A percentile compares a stretch with the other conserved stretches of the same genome.
These are phyloP conservation scores for Lordiphosa collinella DNA, from an alignment of 1,140 invertebrate genomes.

Conservation along the genomic window DNA sequence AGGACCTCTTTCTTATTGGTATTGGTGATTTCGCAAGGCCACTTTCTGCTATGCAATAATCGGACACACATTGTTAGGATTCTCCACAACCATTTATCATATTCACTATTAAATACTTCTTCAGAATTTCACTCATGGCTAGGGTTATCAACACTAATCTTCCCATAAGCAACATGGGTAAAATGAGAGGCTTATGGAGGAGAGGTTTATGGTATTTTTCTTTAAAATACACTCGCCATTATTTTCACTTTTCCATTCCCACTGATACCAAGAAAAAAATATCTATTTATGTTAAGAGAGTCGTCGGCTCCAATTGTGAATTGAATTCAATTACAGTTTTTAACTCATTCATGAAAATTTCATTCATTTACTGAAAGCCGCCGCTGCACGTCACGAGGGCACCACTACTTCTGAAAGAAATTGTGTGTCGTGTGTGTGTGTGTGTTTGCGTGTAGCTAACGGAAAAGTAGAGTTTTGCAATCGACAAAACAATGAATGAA, in stretches of 20 bases:
- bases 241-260: neutral
- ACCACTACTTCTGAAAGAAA: constrained; percentile 18
- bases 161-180: too few species aligned
- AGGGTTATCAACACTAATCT: too few species aligned
- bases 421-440: constrained; percentile 10
- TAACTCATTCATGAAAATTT: constrained; percentile 37
- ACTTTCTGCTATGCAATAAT: too few species aligned
- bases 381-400: neutral
- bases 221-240: too few species aligned
- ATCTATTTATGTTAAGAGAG: constrained; percentile 19
- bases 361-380: constrained; percentile 36
- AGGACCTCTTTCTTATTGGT: too few species aligned
- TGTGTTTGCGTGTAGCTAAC: constrained; percentile 27
- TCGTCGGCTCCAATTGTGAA: constrained; percentile 28
- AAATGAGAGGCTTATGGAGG: too few species aligned
- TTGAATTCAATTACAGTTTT: constrained; percentile 47
- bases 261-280: constrained; percentile 22
- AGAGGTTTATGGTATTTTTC: too few species aligned
- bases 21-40: too few species aligned
- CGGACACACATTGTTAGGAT: too few species aligned
- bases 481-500: constrained; percentile 60
- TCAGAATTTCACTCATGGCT: too few species aligned
- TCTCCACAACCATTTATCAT: too few species aligned
- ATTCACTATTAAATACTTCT: too few species aligned
- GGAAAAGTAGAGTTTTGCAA: constrained; percentile 52